phyloP scores from a whole-genome alignment of 2,888 invertebrate genomes.

The Pristionchus mayeri region DNA sequence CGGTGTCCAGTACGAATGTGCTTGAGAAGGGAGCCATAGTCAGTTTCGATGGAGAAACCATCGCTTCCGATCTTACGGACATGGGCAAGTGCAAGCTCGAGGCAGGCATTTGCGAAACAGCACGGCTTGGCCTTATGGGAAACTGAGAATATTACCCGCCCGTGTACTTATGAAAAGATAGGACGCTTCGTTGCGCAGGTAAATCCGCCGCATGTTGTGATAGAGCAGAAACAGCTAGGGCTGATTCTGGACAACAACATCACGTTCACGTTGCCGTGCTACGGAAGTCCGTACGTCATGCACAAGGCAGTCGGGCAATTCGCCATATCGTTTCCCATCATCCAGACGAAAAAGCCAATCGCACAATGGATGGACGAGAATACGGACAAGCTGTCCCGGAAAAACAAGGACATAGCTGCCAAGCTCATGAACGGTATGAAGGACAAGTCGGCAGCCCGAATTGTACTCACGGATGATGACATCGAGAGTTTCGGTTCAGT shows the following conservation, averaged over 20 bases:
- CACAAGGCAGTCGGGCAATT: not conserved
- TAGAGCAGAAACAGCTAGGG: not conserved
- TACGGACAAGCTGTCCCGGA: not conserved
- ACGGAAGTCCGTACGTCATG: not conserved
- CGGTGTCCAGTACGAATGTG: not conserved
- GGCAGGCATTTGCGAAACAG: not conserved
- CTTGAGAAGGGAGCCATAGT: not conserved
- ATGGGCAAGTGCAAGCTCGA: not conserved
- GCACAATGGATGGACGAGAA: not conserved
- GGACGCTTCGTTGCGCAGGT: not conserved
- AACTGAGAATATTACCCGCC: not conserved
- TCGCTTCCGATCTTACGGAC: not conserved
- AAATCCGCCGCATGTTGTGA: not conserved
- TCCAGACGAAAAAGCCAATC: not conserved
- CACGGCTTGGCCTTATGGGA: not conserved
- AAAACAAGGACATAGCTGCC: not conserved
- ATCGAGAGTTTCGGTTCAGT: not conserved
- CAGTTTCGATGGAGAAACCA: not conserved
- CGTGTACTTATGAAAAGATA: not conserved
- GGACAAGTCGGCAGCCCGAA: not conserved
- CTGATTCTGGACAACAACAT: not conserved
- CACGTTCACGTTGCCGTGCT: not conserved
- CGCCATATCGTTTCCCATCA: not conserved
- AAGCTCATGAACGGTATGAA: not conserved
- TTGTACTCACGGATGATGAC: not conserved